Evolutionary conservation across 2,888 invertebrate species (phyloP).

Genomic region (Micoletzkya japonica): DNA sequence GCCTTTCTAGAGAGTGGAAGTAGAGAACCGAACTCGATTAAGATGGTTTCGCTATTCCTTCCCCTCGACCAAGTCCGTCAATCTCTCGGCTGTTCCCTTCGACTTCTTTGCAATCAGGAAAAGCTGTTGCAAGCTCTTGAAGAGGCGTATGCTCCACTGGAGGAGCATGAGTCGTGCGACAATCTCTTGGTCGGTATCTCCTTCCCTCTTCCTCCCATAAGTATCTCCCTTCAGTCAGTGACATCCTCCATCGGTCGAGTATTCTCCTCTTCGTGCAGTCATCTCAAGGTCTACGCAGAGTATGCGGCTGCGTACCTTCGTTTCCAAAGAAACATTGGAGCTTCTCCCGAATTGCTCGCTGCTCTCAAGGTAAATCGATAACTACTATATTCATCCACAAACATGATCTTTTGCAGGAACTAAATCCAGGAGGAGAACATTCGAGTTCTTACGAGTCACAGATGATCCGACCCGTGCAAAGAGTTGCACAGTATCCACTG

Average conservation of each 20-base stretch:
- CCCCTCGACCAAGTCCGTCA: slow-evolving; percentile 5
- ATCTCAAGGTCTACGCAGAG: slow-evolving; percentile 51
- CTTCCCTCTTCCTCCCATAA: neutral
- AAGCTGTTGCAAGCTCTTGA: slow-evolving; percentile 5
- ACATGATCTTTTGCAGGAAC: slow-evolving; percentile 28
- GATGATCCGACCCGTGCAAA: slow-evolving; percentile 59
- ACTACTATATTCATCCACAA: no score
- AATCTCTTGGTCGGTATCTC: neutral
- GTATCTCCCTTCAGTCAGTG: neutral
- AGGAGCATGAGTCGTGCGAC: neutral
- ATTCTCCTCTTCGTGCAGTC: slow-evolving; percentile 14
- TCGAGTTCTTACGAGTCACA: slow-evolving; percentile 50
- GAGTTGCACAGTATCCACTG: slow-evolving; percentile 50
- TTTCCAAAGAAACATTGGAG: slow-evolving; percentile 46
- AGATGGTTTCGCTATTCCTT: slow-evolving; percentile 17
- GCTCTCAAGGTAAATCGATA: slow-evolving; percentile 16
- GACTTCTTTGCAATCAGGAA: slow-evolving; percentile 16
- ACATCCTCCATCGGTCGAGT: neutral
- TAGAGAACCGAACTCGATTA: neutral
- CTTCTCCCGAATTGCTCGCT: slow-evolving; percentile 2
- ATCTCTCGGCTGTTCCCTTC: slow-evolving; percentile 19
- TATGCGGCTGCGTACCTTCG: slow-evolving; percentile 54
- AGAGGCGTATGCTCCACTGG: neutral
- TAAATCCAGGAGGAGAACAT: slow-evolving; percentile 45
- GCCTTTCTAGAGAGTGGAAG: neutral